These are phyloP conservation scores for Megaustenia siamemsis DNA, from an alignment of 2,888 invertebrate genomes.

Conservation along the genomic window DNA sequence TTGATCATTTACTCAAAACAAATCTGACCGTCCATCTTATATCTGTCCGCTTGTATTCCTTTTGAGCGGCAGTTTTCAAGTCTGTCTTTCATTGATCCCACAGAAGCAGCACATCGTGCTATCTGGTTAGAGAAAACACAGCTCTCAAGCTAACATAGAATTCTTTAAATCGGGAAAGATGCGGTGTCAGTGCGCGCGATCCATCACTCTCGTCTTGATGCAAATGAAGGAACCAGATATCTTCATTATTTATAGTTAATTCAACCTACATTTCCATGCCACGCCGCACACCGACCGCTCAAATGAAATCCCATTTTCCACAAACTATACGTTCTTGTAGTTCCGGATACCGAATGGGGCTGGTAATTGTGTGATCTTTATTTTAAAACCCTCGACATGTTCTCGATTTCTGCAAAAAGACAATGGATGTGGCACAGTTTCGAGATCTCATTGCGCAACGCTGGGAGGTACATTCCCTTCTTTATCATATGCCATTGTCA, in stretches of 20 bases:
- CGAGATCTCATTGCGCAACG: too few relatives aligned
- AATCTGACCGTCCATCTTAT: too few relatives aligned
- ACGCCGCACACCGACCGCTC: neutral
- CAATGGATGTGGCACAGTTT: neutral
- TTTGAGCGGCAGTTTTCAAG: too few relatives aligned
- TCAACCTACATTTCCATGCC: neutral
- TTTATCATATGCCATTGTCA: too few relatives aligned
- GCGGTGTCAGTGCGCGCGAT: neutral
- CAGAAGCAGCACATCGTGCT: too few relatives aligned
- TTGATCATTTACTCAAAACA: too few relatives aligned
- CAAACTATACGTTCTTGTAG: neutral
- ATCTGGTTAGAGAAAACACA: neutral
- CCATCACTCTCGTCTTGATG: slow-evolving; percentile 25
- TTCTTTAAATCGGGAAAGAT: neutral
- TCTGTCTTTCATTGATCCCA: too few relatives aligned
- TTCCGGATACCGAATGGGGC: neutral
- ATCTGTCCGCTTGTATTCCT: too few relatives aligned
- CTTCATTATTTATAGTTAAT: neutral
- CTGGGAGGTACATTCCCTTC: too few relatives aligned
- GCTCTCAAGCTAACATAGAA: neutral
- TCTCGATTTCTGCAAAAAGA: neutral
- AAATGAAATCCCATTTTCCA: neutral
- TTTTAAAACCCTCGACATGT: neutral
- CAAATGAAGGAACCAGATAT: slow-evolving; percentile 23
- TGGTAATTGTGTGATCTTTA: neutral